phyloP scores from a whole-genome alignment of 1,140 invertebrate genomes.

The Oscheius sp. region DNA sequence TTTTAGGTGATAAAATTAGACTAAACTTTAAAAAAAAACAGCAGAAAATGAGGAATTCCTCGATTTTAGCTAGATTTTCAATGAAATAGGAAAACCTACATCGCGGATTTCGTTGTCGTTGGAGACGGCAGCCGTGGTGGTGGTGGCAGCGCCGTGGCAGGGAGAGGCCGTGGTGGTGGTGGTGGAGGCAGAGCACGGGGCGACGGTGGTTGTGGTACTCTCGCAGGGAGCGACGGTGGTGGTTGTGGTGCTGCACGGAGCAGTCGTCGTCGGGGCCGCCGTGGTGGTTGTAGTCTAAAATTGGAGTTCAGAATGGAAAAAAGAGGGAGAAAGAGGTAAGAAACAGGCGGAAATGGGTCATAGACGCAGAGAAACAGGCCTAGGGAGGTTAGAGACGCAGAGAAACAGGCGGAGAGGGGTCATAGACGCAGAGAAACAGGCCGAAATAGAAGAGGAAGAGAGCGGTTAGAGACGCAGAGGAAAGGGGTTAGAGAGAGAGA shows the following conservation, averaged over 20 bases:
- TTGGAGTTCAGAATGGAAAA: too few relatives aligned
- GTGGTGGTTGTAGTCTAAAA: conserved; percentile 9
- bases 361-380: too few relatives aligned
- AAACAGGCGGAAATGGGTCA: too few relatives aligned
- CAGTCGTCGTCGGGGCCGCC: background rate
- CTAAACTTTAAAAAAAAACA: background rate
- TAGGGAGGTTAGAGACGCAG: too few relatives aligned
- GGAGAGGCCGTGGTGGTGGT: background rate
- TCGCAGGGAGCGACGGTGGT: background rate
- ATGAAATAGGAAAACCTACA: too few relatives aligned
- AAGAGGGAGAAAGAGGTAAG: too few relatives aligned
- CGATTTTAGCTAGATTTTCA: background rate
- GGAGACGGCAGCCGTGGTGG: background rate
- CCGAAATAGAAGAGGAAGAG: too few relatives aligned
- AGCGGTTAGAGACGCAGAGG: too few relatives aligned
- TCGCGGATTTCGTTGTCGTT: background rate
- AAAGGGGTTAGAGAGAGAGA: too few relatives aligned
- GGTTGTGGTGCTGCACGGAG: background rate
- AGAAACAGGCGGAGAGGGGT: too few relatives aligned
- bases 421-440: too few relatives aligned
- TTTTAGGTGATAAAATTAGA: background rate
- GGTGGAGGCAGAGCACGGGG: background rate
- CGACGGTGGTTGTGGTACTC: background rate
- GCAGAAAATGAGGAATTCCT: too few relatives aligned
- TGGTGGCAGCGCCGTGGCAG: background rate